Percentiles rank a stretch among this genome's conserved stretches.
These are phyloP conservation scores for Caenorhabditis sulstoni DNA, from an alignment of 2,888 invertebrate species.

Conservation along the genomic window DNA sequence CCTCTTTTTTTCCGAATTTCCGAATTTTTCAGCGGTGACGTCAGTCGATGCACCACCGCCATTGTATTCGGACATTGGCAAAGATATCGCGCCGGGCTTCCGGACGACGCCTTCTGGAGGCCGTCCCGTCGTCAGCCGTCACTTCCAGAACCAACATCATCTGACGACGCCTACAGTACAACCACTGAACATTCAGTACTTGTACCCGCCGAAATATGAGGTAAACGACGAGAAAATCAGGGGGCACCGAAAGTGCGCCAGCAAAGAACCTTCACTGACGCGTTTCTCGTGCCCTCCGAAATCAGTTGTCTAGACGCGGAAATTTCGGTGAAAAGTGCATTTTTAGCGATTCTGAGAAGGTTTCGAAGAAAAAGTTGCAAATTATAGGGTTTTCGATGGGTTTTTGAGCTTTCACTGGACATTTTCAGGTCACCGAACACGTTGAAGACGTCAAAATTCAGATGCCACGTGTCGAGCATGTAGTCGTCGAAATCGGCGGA, in stretches of 20 bases:
- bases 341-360: too few relatives aligned
- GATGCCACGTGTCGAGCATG: too few relatives aligned
- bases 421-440: too few relatives aligned
- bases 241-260: too few relatives aligned
- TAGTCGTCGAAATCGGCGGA: too few relatives aligned
- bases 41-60: constrained; percentile 61
- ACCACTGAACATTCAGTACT: constrained; percentile 63
- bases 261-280: background rate
- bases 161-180: constrained; percentile 55
- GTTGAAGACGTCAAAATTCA: too few relatives aligned
- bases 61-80: constrained; percentile 60
- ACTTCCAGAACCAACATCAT: constrained; percentile 47
- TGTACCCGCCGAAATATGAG: constrained; percentile 67
- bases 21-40: constrained; percentile 49
- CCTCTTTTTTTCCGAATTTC: background rate
- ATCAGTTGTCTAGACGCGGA: too few relatives aligned
- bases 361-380: too few relatives aligned
- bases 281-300: background rate
- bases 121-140: constrained; percentile 39
- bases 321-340: too few relatives aligned
- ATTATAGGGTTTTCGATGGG: too few relatives aligned
- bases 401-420: too few relatives aligned
- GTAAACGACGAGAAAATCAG: constrained; percentile 21
- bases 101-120: constrained; percentile 57
- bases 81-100: constrained; percentile 48